Evolutionary conservation across 2,113 vertebrate genomes (phyloP).

Genomic region (crab-eating macaque (Macaca fascicularis)): DNA sequence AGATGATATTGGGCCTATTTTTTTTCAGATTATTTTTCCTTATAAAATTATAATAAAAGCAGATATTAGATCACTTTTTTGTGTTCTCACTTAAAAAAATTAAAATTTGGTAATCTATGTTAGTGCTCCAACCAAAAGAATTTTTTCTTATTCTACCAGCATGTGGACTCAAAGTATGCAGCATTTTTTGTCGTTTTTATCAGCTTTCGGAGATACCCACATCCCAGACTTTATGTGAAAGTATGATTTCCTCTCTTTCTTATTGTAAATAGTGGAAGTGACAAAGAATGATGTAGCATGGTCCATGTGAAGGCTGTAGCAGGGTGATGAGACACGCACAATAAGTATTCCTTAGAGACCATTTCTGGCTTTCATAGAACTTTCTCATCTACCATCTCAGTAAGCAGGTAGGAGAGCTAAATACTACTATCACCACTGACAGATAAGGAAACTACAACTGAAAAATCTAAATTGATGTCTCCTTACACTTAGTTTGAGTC

Average conservation of each 20-base stretch:
- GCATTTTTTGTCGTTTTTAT: background rate
- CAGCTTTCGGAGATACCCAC: background rate
- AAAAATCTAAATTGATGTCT: background rate
- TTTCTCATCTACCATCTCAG: background rate
- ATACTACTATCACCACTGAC: background rate
- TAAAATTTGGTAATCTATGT: background rate
- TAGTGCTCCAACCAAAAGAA: background rate
- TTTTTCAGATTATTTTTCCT: background rate
- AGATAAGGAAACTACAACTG: background rate
- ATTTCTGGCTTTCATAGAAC: background rate
- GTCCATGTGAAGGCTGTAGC: background rate
- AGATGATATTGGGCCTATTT: background rate
- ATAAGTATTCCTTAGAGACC: background rate
- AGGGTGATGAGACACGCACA: background rate
- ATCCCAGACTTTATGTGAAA: slow-evolving; percentile 29
- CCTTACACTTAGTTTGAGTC: background rate
- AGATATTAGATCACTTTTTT: background rate
- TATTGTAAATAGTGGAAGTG: background rate
- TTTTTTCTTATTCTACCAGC: background rate
- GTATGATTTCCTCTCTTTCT: background rate
- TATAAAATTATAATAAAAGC: background rate
- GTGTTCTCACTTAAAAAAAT: background rate
- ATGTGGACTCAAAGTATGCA: background rate
- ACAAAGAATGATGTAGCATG: background rate
- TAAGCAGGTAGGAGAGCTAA: background rate